Base-by-base conservation (phyloP, 2,888 invertebrate genomes). In the Cynaeus angustus region DNA sequence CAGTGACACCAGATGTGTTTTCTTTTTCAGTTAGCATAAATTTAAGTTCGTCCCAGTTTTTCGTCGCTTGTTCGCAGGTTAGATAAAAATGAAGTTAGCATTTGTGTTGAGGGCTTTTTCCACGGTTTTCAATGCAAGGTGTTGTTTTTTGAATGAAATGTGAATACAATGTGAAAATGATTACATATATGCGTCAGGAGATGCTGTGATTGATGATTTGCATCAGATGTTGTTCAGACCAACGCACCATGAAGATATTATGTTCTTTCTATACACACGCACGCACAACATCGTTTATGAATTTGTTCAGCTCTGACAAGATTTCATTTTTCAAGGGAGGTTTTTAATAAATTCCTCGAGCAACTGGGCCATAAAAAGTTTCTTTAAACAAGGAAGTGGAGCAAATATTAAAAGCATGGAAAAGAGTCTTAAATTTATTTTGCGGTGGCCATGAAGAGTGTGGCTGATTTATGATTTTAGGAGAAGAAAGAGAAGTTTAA, bases 191-290 rank as follows among this genome's bases (percentile, higher is more conserved):
- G 56, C 50, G 56, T 66, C 66, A 58, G 13, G 38, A 50, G 38
- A 48, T 48, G 45, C 12, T 30, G 66, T 66, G 66, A 66, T 66
- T 66, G 66, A 66, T 66, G 66, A 66, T 66, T 66, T 66, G 66
- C 66, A 66, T 66, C 66, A 66, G 66, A 55, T 66, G 66, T 37
- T 50, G 50, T 56, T 45, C 43, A 58, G 43, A 58, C 43, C 43
- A 46, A 61, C 12, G 33, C 37, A 14, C 52, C 43, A 37, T 59
- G 33, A 48, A 58, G 56, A 66, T 66, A 66, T 64, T 64, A 41
- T 50, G 52, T 41, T 41, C 41, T 64, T 62, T 64, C 52, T 56
- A 52, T 64, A 52, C n/a, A 64, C 62, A 64, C 21, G 21, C 62
- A 38, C 48, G 37, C 50, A 64, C 64, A 53, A 52, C 43, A 64